These are phyloP conservation scores for Alfaro cultratus DNA, from an alignment of 2,797 vertebrate genomes.

Conservation along the genomic window DNA sequence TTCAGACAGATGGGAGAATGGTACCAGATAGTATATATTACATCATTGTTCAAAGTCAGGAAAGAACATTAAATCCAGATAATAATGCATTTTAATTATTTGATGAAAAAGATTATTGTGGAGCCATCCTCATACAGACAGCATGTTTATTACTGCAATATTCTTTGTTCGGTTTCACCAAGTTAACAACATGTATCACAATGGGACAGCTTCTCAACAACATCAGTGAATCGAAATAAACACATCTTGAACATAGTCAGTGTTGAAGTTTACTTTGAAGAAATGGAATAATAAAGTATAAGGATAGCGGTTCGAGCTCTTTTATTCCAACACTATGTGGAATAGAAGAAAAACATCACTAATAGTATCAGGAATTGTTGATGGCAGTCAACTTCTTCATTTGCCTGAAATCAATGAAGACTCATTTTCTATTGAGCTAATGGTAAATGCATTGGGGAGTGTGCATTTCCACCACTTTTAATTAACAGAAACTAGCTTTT, in stretches of 20 bases:
- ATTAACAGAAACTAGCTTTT: constrained; percentile 75
- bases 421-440: constrained; percentile 51
- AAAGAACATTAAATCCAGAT: constrained; percentile 15
- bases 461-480: constrained; percentile 50
- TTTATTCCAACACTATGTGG: background rate
- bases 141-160: background rate
- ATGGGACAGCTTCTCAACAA: constrained; percentile 9
- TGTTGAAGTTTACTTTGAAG: background rate
- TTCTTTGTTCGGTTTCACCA: constrained; percentile 13
- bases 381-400: constrained; percentile 31
- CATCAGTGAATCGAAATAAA: background rate
- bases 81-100: constrained; percentile 4
- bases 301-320: background rate
- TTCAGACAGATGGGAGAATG: constrained; percentile 46
- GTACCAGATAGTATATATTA: constrained; percentile 55
- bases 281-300: background rate
- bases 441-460: constrained; percentile 51
- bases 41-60: constrained; percentile 63
- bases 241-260: background rate
- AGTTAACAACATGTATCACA: constrained; percentile 19
- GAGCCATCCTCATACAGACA: background rate
- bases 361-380: constrained; percentile 38
- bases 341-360: constrained; percentile 23
- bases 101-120: background rate
- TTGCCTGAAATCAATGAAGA: constrained; percentile 62